These are phyloP conservation scores for Diplolepis rosae DNA, from an alignment of 2,888 invertebrate genomes.

Conservation along the genomic window DNA sequence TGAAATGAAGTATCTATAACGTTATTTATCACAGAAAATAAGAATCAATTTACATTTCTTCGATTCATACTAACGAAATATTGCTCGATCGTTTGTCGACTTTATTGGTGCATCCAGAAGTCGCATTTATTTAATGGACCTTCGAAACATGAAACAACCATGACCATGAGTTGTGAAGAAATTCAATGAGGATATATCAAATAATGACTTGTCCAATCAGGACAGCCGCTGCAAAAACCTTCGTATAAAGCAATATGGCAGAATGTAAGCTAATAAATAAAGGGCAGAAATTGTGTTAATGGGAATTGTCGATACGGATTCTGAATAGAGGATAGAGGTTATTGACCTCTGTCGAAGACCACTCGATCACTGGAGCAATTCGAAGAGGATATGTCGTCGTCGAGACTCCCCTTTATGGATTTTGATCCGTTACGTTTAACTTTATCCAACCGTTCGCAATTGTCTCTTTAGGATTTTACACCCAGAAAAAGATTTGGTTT, in stretches of 20 bases:
- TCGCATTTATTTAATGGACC: not conserved
- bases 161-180: slow-evolving; percentile 38
- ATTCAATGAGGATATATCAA: slow-evolving; percentile 37
- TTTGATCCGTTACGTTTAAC: slow-evolving; percentile 47
- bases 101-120: not conserved
- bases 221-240: slow-evolving; percentile 26
- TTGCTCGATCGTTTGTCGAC: no score
- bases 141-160: slow-evolving; percentile 6
- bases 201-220: slow-evolving; percentile 44
- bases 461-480: not conserved
- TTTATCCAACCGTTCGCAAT: slow-evolving; percentile 21
- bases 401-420: slow-evolving; percentile 44
- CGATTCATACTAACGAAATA: no score
- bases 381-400: slow-evolving; percentile 9
- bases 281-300: slow-evolving; percentile 21
- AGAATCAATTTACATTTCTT: no score
- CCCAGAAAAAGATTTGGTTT: no score
- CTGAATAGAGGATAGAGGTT: slow-evolving; percentile 6
- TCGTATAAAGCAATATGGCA: slow-evolving; percentile 32
- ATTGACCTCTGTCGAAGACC: slow-evolving; percentile 8
- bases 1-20: no score
- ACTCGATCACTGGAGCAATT: slow-evolving; percentile 31
- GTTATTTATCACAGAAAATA: no score
- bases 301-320: slow-evolving; percentile 1
- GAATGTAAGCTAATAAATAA: slow-evolving; percentile 30